These are phyloP conservation scores for Seira ritae DNA, from an alignment of 2,888 invertebrate species.

Conservation along the genomic window DNA sequence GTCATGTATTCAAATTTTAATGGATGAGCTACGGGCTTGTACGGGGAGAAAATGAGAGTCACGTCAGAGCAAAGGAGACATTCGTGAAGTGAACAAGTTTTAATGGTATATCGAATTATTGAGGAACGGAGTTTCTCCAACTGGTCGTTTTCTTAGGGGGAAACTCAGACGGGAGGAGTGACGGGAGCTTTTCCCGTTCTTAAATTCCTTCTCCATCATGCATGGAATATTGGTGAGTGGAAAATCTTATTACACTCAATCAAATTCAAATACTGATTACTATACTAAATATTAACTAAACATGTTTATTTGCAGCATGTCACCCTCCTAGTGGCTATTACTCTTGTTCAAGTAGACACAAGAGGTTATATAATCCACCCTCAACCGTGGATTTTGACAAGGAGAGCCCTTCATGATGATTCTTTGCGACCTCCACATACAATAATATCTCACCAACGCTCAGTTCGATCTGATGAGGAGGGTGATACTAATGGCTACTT, in stretches of 20 bases:
- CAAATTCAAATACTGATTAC: no score
- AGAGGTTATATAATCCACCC: conserved; percentile 38
- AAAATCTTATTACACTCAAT: neutral
- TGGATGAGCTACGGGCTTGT: neutral
- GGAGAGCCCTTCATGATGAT: conserved; percentile 35
- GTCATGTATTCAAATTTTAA: no score
- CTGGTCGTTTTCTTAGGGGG: conserved; percentile 14
- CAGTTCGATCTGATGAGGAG: neutral
- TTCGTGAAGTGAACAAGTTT: conserved; percentile 43
- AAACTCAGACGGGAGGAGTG: conserved; percentile 13
- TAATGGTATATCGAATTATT: conserved; percentile 4
- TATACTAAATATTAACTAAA: no score
- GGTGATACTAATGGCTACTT: conserved; percentile 28
- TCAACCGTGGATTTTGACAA: conserved; percentile 52
- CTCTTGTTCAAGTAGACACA: conserved; percentile 57
- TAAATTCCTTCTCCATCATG: conserved; percentile 20
- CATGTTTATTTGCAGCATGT: conserved; percentile 38
- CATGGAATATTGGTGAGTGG: conserved; percentile 48
- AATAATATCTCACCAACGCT: no score
- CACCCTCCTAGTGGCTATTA: conserved; percentile 36
- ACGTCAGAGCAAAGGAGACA: conserved; percentile 45
- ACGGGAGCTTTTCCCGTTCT: conserved; percentile 58
- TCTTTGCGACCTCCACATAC: neutral
- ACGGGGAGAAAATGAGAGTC: conserved; percentile 33
- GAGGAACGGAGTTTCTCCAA: conserved; percentile 22